Conservation (phyloP, 2,797 vertebrate genomes). For the Cyclopterus lumpus region DNA sequence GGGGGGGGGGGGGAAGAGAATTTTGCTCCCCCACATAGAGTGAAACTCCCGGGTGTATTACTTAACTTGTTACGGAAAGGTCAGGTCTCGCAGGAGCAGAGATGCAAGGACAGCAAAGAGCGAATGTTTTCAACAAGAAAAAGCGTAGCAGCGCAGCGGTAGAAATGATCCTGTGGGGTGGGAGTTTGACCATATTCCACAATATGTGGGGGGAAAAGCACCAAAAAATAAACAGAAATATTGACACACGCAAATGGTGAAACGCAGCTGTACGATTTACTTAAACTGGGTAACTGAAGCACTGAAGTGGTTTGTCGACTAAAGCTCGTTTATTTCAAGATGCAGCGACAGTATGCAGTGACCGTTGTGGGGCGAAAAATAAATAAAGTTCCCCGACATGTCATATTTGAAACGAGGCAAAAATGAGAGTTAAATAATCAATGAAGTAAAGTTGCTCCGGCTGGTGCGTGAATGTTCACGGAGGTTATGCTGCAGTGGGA, state of each 20-base stretch:
- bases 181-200: not conserved
- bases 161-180: not conserved
- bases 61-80: slow-evolving; percentile 69
- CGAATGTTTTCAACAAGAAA: slow-evolving; percentile 29
- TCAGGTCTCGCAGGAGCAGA: slow-evolving; percentile 39
- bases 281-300: not conserved
- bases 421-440: not conserved
- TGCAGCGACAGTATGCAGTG: not conserved
- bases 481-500: not conserved
- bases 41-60: slow-evolving; percentile 58
- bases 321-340: not conserved
- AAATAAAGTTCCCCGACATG: not conserved
- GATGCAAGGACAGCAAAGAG: slow-evolving; percentile 47
- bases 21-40: slow-evolving; percentile 47
- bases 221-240: not conserved
- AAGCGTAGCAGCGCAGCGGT: slow-evolving; percentile 33
- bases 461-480: not conserved
- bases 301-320: not conserved
- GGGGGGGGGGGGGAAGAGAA: not conserved
- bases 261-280: not conserved
- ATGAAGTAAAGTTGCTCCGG: not conserved
- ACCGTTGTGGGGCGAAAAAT: not conserved
- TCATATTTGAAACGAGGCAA: not conserved
- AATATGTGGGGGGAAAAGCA: not conserved
- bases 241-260: not conserved